These are phyloP conservation scores for Coendou prehensilis DNA, from an alignment of 2,797 vertebrate genomes.

Conservation along the genomic window DNA sequence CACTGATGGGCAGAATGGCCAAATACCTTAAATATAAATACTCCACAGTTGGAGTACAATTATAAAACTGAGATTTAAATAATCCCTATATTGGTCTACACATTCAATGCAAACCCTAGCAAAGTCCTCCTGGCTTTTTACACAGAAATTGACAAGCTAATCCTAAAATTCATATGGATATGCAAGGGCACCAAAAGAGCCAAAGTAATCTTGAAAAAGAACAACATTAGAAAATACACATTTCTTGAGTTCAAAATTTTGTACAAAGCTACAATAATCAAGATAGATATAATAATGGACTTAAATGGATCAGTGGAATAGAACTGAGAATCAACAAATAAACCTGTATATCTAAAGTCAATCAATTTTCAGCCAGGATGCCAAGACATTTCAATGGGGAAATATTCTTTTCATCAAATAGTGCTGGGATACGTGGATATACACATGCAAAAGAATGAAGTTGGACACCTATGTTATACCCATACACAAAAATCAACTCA, in stretches of 20 bases:
- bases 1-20: background rate
- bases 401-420: slow-evolving; percentile 45
- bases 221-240: background rate
- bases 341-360: background rate
- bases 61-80: slow-evolving; percentile 24
- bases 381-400: background rate
- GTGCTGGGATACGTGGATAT: background rate
- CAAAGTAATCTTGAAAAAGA: slow-evolving; percentile 39
- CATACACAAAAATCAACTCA: background rate
- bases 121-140: slow-evolving; percentile 45
- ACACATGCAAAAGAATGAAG: background rate
- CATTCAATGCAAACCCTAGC: background rate
- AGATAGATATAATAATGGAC: background rate
- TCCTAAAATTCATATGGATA: slow-evolving; percentile 64
- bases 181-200: background rate
- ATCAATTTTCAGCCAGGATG: background rate
- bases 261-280: background rate
- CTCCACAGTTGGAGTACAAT: background rate
- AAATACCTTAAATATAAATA: background rate
- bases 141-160: slow-evolving; percentile 44
- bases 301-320: background rate
- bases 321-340: slow-evolving; percentile 23
- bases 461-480: background rate
- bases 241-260: slow-evolving; percentile 4
- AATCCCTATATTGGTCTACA: slow-evolving; percentile 21